Evolutionary conservation across 2,888 invertebrate species (phyloP).

Genomic region (Rapana venosa): DNA sequence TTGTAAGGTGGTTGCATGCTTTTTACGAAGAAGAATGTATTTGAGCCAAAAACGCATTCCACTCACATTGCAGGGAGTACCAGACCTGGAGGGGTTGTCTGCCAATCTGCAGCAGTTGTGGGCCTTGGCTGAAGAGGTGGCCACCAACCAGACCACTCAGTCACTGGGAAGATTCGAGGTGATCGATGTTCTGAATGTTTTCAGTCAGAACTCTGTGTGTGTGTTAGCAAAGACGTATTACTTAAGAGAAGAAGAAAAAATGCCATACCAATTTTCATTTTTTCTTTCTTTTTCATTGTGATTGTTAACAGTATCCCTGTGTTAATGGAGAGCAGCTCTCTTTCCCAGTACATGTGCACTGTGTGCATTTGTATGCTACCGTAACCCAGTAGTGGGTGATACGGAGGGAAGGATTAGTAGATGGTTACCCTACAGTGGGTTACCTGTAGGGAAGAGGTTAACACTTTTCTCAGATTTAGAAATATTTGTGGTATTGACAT

Average conservation of each 20-base stretch:
- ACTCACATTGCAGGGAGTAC: slow-evolving; percentile 58
- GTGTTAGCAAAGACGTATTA: background rate
- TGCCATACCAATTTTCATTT: background rate
- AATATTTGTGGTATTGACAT: too few relatives aligned
- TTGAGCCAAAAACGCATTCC: background rate
- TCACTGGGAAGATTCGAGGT: slow-evolving; percentile 74
- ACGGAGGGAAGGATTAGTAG: too few relatives aligned
- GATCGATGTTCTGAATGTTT: slow-evolving; percentile 18
- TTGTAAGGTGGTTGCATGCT: too few relatives aligned
- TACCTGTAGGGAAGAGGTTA: too few relatives aligned
- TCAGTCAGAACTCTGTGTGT: background rate
- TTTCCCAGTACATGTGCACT: too few relatives aligned
- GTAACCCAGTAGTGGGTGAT: too few relatives aligned
- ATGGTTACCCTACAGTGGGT: too few relatives aligned
- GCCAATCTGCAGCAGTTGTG: slow-evolving; percentile 72
- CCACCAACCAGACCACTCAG: slow-evolving; percentile 63
- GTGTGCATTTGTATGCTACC: too few relatives aligned
- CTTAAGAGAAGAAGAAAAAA: background rate
- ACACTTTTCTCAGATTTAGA: too few relatives aligned
- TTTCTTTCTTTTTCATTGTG: background rate
- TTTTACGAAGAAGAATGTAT: too few relatives aligned
- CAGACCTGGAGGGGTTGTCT: slow-evolving; percentile 66
- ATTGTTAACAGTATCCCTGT: too few relatives aligned
- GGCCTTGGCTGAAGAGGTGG: slow-evolving; percentile 70
- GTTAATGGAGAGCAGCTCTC: too few relatives aligned